These are phyloP conservation scores for Fragum fragum DNA, from an alignment of 2,888 invertebrate genomes.

Conservation along the genomic window DNA sequence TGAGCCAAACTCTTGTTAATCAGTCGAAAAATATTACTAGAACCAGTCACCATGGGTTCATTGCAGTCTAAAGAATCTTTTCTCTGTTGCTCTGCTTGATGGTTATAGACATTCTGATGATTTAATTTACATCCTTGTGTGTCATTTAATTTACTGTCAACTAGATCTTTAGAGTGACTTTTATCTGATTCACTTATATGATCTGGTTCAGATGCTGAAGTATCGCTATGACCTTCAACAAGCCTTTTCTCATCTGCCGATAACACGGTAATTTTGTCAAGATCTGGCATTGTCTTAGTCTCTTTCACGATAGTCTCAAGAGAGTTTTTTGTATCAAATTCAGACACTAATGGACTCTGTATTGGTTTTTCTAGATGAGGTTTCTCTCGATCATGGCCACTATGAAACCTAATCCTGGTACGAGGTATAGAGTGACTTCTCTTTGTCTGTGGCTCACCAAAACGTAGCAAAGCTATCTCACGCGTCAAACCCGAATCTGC, in stretches of 20 bases:
- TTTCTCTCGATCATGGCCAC: constrained; percentile 43
- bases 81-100: background rate
- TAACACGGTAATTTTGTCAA: constrained; percentile 46
- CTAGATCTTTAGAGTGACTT: background rate
- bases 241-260: constrained; percentile 56
- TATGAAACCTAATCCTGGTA: constrained; percentile 60
- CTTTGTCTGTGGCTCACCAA: constrained; percentile 70
- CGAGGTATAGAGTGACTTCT: constrained; percentile 62
- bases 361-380: background rate
- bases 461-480: constrained; percentile 66
- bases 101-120: too few species aligned
- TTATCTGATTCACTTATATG: constrained; percentile 5
- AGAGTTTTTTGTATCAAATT: constrained; percentile 14
- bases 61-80: constrained; percentile 26
- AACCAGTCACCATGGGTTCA: constrained; percentile 39
- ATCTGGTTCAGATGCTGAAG: constrained; percentile 43
- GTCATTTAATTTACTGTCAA: background rate
- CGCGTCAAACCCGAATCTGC: constrained; percentile 70
- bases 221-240: constrained; percentile 52
- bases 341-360: background rate
- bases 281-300: constrained; percentile 22
- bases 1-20: constrained; percentile 36
- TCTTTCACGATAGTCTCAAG: constrained; percentile 23
- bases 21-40: constrained; percentile 13
- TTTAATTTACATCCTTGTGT: too few species aligned